Percentiles rank a stretch among this genome's conserved stretches.
These are phyloP conservation scores for Forbesichthys papilliferus DNA, from an alignment of 2,113 vertebrate genomes.

Conservation along the genomic window DNA sequence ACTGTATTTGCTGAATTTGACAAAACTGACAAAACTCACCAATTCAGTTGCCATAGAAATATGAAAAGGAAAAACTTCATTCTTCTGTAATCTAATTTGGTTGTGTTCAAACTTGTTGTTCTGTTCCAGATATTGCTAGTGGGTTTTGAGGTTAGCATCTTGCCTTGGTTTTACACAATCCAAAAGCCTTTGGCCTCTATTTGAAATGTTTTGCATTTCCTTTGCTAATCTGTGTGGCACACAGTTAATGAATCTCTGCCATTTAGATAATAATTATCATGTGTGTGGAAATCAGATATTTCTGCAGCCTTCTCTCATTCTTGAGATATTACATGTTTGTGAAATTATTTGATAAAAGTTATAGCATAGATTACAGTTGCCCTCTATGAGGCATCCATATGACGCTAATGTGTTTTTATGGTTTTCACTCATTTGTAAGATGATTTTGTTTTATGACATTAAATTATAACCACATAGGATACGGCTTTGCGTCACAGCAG, in stretches of 20 bases:
- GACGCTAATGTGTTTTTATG: background rate
- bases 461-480: too few relatives aligned
- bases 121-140: too few relatives aligned
- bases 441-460: too few relatives aligned
- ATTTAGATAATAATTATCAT: slow-evolving; percentile 9
- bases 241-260: slow-evolving; percentile 3
- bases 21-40: too few relatives aligned
- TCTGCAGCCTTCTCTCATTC: background rate
- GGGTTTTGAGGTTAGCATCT: too few relatives aligned
- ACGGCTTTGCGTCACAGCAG: too few relatives aligned
- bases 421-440: background rate
- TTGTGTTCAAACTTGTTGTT: too few relatives aligned
- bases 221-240: slow-evolving; percentile 26
- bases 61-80: too few relatives aligned
- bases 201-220: slow-evolving; percentile 34
- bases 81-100: too few relatives aligned
- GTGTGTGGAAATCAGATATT: background rate
- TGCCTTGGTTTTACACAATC: background rate
- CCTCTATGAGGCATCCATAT: background rate
- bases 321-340: background rate
- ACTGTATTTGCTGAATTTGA: too few relatives aligned
- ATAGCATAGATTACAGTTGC: background rate
- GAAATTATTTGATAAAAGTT: background rate
- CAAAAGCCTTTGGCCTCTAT: slow-evolving; percentile 17
- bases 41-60: too few relatives aligned